Conservation (phyloP, 2,888 invertebrate species). For the Aspidiotus rigidus region DNA sequence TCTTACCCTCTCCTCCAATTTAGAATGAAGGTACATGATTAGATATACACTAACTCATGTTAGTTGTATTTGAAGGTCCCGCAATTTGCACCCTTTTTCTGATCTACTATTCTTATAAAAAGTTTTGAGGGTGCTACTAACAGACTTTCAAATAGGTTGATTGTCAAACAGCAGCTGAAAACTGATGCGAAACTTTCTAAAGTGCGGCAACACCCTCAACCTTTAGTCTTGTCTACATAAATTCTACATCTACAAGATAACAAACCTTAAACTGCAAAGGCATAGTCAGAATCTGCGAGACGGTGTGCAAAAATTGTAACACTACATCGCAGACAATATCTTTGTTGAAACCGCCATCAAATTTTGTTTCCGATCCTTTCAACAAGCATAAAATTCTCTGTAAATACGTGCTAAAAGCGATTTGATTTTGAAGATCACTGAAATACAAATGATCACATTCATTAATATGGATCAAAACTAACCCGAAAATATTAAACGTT, state of each 20-base stretch:
- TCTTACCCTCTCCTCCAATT: no score
- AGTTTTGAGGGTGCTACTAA: background rate
- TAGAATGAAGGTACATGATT: no score
- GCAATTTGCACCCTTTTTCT: no score
- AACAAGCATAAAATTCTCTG: constrained; percentile 62
- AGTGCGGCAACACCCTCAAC: no score
- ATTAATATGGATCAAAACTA: background rate
- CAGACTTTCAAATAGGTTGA: background rate
- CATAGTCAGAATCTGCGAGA: constrained; percentile 59
- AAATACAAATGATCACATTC: constrained; percentile 30
- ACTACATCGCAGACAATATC: constrained; percentile 21
- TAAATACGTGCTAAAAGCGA: constrained; percentile 68
- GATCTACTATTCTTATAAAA: no score
- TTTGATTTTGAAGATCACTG: constrained; percentile 56
- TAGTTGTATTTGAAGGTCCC: no score
- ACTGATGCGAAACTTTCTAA: no score
- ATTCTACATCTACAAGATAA: background rate
- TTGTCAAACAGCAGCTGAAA: no score
- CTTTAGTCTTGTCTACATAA: background rate
- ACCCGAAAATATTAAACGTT: background rate
- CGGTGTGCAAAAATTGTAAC: constrained; percentile 59
- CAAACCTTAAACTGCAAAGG: constrained; percentile 55
- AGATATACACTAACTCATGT: no score
- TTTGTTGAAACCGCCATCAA: constrained; percentile 30
- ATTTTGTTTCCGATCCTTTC: constrained; percentile 36